Base-by-base conservation (phyloP, 2,888 invertebrate genomes). In the Automeris io region DNA sequence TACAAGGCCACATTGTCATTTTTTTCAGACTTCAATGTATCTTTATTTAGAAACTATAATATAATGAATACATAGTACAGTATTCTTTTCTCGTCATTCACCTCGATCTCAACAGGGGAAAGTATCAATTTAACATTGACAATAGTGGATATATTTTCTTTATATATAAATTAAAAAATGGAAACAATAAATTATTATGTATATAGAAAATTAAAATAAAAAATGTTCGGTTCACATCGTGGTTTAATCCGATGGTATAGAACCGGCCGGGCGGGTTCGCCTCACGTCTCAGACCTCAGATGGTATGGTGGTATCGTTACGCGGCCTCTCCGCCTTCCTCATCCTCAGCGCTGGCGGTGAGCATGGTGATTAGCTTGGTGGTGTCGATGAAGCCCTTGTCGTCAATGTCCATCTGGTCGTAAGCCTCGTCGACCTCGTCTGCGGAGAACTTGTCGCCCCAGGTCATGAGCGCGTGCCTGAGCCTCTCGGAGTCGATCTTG, bases 391-490 rank as follows among this genome's bases (percentile, higher is more conserved):
- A 91, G 76, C 95, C 95, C 70, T 94, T 92, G 79, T 94, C 94
- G 85, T 96, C 96, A 74, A 96, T 94, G 45, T 93, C 93, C 92
- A 97, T 95, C 87, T 95, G 94, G 87, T 96, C 96, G 88, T 92
- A 96, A 49, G 96, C 96, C 75, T 96, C 96, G 79, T 96, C 95
- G 68, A 94, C 93, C 79, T 96, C 96, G 75, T 94, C 92, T 64
- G 91, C 88, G 78, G 91, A 88, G 91, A 97, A 97, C 88, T 95
- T 96, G 75, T 97, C 96, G 57, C 97, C 96, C 91, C 93, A 97
- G 87, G 93, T 95, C 92, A 95, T 93, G 75, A 97, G 90, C 61
- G 95, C 94, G 85, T 95, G 94, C 87, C 95, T 93, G 87, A 97
- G 91, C 90, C 90, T 92, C 74, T 95, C 95, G 64, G 94, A 92